Base-by-base conservation (phyloP, 2,888 invertebrate species). In the Ligdia adustata region DNA sequence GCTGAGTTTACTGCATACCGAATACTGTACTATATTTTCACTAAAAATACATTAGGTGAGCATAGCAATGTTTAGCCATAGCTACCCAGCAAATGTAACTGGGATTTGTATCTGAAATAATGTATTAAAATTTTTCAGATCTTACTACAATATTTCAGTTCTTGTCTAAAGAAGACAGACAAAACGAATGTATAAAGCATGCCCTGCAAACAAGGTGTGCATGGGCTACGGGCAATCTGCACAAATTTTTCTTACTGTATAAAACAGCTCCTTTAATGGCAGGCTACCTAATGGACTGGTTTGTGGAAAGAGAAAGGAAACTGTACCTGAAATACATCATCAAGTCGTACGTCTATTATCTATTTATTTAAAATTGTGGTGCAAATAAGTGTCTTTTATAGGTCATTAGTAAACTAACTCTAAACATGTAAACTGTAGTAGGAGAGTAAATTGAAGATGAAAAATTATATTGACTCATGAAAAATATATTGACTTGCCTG, bases 211-310 rank as follows among this genome's bases (percentile, higher is more conserved):
- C 99, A 56, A 93, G 98, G 62, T 95, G 97, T 60, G 98, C 99
- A 9, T 99, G 98, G 98, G 94, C 96, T 55, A 92, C 96, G 66
- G 95, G 95, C 66, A 98, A 99, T 90, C 96, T 96, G 86, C 95
- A 96, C 80, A 94, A 93, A 80, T 96, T 99, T 85, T 99, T 99
- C 92, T 92, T 94, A 70, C 91, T 99, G 51, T 99, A 99, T 86
- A 93, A 93, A 72, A 87, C 91, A 51, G 96, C 99, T 26, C 99
- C 99, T 11, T 92, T 96, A 75, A 99, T 99, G 99, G 95, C 97
- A 31, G 97, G 97, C 46, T 98, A 97, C 89, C 93, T 99, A 62
- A 96, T 99, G 91, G 99, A 99, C 90, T 98, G 99, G 98, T 99
- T 99, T 92, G 93, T 98, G 77, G 96, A 98, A 60, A 93, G 99